phyloP scores from a whole-genome alignment of 2,113 vertebrate species.

The Symphodus melops region DNA sequence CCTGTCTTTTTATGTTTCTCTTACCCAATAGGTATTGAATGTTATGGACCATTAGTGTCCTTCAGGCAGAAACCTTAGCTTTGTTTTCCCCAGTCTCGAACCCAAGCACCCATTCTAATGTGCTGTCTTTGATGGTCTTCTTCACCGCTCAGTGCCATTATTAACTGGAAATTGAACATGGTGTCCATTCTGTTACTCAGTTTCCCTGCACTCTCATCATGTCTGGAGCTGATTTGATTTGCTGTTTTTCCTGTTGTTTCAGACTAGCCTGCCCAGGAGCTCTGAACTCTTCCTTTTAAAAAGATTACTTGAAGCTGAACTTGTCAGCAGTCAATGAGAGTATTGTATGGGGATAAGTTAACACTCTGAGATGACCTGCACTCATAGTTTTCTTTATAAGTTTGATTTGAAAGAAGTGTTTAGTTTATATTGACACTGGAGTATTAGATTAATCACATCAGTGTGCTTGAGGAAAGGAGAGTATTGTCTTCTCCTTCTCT shows the following conservation, averaged over 20 bases:
- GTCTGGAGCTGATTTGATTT: constrained; percentile 22
- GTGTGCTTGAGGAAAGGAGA: background rate
- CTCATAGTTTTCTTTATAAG: background rate
- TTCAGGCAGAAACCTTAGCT: background rate
- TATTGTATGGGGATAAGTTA: constrained; percentile 9
- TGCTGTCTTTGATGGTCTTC: background rate
- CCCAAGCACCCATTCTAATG: background rate
- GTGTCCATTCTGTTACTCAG: constrained; percentile 2
- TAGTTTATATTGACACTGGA: background rate
- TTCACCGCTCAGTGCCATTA: background rate
- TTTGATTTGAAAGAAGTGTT: background rate
- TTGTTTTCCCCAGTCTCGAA: constrained; percentile 10
- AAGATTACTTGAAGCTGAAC: constrained; percentile 11
- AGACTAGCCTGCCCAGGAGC: constrained; percentile 4
- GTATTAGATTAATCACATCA: background rate
- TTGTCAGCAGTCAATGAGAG: constrained; percentile 26
- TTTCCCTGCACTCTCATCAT: background rate
- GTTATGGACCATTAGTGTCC: constrained; percentile 19
- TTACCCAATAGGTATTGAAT: constrained; percentile 19
- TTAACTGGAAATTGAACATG: constrained; percentile 6
- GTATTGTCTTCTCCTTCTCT: background rate
- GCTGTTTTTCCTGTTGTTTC: constrained; percentile 29
- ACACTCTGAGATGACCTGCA: background rate
- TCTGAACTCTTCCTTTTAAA: constrained; percentile 5
- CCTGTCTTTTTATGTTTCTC: constrained; percentile 18